phyloP scores from a whole-genome alignment of 2,797 vertebrate genomes.

The Ctenosaura bakeri region DNA sequence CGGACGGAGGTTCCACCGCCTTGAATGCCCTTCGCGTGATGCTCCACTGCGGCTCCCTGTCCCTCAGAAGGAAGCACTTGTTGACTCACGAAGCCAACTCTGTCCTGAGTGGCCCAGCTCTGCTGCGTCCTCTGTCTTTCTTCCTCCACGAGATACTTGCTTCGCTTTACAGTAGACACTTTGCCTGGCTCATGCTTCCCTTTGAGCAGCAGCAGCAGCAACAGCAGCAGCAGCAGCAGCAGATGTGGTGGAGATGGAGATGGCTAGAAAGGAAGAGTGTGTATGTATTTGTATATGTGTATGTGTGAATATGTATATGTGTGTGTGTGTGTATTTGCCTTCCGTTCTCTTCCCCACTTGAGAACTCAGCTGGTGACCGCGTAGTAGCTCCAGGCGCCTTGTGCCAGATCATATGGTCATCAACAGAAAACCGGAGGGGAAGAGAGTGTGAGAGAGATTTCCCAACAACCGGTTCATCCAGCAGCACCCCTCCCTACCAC shows the following conservation, averaged over 20 bases:
- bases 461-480: conserved; percentile 29
- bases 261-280: conserved; percentile 6
- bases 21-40: neutral
- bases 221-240: conserved; percentile 39
- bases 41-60: conserved; percentile 17
- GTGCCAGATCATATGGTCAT: conserved; percentile 68
- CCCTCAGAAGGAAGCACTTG: conserved; percentile 15
- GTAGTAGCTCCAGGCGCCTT: conserved; percentile 54
- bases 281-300: neutral
- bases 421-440: conserved; percentile 53
- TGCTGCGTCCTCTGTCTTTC: neutral
- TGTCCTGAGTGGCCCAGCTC: conserved; percentile 15
- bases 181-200: conserved; percentile 40
- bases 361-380: conserved; percentile 51
- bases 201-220: conserved; percentile 44
- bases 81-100: conserved; percentile 28
- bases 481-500: conserved; percentile 42
- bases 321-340: conserved; percentile 2
- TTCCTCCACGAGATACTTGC: neutral
- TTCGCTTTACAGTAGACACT: conserved; percentile 19
- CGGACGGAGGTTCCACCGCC: conserved; percentile 29
- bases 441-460: conserved; percentile 35
- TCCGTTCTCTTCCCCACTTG: conserved; percentile 37
- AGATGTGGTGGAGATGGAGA: conserved; percentile 41
- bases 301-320: neutral